Evolutionary conservation across 1,140 invertebrate genomes (phyloP), one percentile per base, ranked within the genome.

Genomic region (Cyrtorhinus lividipennis): DNA sequence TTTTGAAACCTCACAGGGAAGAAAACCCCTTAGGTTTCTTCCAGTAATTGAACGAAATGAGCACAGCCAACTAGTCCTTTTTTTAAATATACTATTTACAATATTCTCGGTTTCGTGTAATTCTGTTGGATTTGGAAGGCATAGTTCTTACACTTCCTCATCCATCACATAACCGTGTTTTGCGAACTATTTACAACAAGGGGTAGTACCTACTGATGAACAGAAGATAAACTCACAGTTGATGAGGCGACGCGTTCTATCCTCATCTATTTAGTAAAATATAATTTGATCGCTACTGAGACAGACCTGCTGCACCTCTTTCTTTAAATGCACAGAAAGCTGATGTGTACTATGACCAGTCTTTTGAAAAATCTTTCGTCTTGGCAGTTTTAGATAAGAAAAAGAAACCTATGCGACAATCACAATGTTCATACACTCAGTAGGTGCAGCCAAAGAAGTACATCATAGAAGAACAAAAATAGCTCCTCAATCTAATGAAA

Each of bases 311-410:
- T 38, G 30, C 30, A 38, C 30, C 30, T 38, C 30, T 8, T 15
- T 38, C 30, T 38, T 38, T 38, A 38, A 38, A 38, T 38, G 30
- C 30, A 38, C 30, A 38, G 30, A 38, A 38, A 38, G 30, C 48
- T 53, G 48, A 53, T 53, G 48, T 53, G 48, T 22, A 53, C 48
- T 53, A 53, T 15, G 48, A 53, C 48, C 48, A 53, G 48, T 53
- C 48, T 53, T 53, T 53, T 15, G n/a, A n/a, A 38, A 15, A 38
- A 38, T 38, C 30, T 8, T 8, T 38, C 30, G 5, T 38, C 30
- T 38, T 38, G 30, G 30, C 30, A 38, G 30, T 38, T 8, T 38
- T 38, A 5, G 30, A 38, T 38, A 8, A 8, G 30, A 38, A 38
- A 5, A 15, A 5, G 30, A 38, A 38, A 38, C 15, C 15, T 15